These are phyloP conservation scores for Neocloeon triangulifer DNA, from an alignment of 1,140 invertebrate species.

Conservation along the genomic window DNA sequence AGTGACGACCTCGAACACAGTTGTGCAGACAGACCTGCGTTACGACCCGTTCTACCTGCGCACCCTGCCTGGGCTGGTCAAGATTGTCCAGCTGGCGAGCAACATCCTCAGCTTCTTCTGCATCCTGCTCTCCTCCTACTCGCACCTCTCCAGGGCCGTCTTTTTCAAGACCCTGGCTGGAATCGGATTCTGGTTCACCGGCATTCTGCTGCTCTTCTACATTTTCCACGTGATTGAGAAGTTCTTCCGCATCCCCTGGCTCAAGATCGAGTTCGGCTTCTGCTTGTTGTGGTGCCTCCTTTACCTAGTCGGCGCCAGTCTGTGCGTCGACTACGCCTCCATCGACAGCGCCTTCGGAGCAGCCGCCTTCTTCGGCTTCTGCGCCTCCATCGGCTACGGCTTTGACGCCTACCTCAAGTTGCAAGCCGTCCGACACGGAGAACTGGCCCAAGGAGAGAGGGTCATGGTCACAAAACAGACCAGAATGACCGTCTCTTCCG, in stretches of 20 bases:
- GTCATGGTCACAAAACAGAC: slow-evolving; percentile 35
- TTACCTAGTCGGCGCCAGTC: slow-evolving; percentile 40
- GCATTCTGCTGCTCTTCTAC: slow-evolving; percentile 56
- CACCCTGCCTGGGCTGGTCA: slow-evolving; percentile 51
- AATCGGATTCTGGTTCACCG: slow-evolving; percentile 65
- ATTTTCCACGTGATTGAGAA: slow-evolving; percentile 69
- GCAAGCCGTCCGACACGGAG: slow-evolving; percentile 31
- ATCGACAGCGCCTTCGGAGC: slow-evolving; percentile 25
- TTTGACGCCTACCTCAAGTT: slow-evolving; percentile 57
- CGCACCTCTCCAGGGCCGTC: slow-evolving; percentile 23
- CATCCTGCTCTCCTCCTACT: slow-evolving; percentile 32
- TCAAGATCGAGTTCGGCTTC: slow-evolving; percentile 59
- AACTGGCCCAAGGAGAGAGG: slow-evolving; percentile 48
- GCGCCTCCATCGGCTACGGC: slow-evolving; percentile 48
- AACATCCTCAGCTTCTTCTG: slow-evolving; percentile 67
- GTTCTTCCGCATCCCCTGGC: slow-evolving; percentile 66
- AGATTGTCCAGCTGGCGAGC: slow-evolving; percentile 55
- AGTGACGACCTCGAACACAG: slow-evolving; percentile 36
- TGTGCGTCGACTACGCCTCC: slow-evolving; percentile 26
- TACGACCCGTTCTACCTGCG: slow-evolving; percentile 47
- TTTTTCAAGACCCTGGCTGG: slow-evolving; percentile 69
- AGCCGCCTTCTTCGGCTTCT: slow-evolving; percentile 58
- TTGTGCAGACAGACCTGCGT: slow-evolving; percentile 38
- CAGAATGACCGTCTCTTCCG: slow-evolving; percentile 24
- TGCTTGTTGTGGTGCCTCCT: slow-evolving; percentile 43